These are phyloP conservation scores for Taenioides sp. DNA, from an alignment of 2,797 vertebrate genomes.

Conservation along the genomic window DNA sequence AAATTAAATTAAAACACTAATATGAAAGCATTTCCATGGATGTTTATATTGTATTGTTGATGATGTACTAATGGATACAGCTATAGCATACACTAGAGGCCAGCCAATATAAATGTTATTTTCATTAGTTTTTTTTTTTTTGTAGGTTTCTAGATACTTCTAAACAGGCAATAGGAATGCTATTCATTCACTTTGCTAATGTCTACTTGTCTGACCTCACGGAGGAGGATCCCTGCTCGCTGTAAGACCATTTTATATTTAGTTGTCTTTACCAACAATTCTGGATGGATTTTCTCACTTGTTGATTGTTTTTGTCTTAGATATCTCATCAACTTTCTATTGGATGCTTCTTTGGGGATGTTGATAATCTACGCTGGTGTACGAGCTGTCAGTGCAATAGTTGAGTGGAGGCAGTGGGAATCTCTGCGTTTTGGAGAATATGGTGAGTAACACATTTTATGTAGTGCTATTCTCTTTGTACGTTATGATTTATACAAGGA, in stretches of 20 bases:
- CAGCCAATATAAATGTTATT: background rate
- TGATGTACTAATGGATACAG: background rate
- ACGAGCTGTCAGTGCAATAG: slow-evolving; percentile 85
- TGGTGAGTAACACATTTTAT: slow-evolving; percentile 72
- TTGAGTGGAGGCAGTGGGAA: slow-evolving; percentile 98
- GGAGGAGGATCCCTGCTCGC: slow-evolving; percentile 94
- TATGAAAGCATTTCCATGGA: too few relatives aligned
- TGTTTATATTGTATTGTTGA: too few relatives aligned
- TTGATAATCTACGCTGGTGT: slow-evolving; percentile 94
- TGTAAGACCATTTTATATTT: slow-evolving; percentile 80
- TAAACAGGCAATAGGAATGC: slow-evolving; percentile 99
- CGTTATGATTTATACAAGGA: slow-evolving; percentile 2
- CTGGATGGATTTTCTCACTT: background rate
- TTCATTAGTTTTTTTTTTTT: slow-evolving; percentile 25
- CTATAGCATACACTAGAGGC: background rate
- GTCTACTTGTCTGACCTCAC: slow-evolving; percentile 96
- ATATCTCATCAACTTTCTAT: slow-evolving; percentile 97
- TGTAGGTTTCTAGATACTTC: slow-evolving; percentile 98
- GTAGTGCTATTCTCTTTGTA: background rate
- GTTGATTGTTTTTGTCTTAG: slow-evolving; percentile 61
- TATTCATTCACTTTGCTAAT: slow-evolving; percentile 99
- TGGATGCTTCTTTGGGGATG: slow-evolving; percentile 97
- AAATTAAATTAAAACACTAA: too few relatives aligned
- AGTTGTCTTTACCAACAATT: background rate
- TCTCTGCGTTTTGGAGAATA: slow-evolving; percentile 97